phyloP scores from a whole-genome alignment of 2,888 invertebrate genomes.

The Trichogramma evanescens region DNA sequence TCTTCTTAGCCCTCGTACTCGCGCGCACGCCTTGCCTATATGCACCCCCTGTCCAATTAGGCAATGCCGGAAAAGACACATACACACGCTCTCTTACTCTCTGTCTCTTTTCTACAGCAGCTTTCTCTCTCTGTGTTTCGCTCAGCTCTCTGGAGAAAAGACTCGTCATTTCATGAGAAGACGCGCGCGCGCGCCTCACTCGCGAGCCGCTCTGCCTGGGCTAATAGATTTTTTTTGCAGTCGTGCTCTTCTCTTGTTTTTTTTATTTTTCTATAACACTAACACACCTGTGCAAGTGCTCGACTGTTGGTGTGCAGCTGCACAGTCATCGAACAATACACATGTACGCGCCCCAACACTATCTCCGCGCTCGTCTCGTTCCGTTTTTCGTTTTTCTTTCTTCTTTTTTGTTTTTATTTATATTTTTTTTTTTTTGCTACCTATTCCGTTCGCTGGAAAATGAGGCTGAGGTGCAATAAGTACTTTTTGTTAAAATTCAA shows the following conservation, averaged over 20 bases:
- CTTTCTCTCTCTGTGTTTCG: not conserved
- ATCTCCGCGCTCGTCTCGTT: too few species aligned
- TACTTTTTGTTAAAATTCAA: too few species aligned
- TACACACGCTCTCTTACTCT: slow-evolving; percentile 1
- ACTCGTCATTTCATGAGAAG: not conserved
- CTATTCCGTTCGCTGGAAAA: not conserved
- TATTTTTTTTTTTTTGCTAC: not conserved
- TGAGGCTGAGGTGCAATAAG: not conserved
- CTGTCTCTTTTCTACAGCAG: not conserved
- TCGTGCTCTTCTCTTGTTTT: not conserved
- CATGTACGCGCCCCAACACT: too few species aligned
- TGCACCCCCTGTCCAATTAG: slow-evolving; percentile 21
- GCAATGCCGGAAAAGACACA: slow-evolving; percentile 22
- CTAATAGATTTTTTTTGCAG: slow-evolving; percentile 18
- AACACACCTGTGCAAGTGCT: too few species aligned
- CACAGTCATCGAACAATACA: too few species aligned
- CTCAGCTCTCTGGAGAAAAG: not conserved
- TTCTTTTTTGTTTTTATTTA: not conserved
- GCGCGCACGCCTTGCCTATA: not conserved
- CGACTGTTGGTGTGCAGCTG: too few species aligned
- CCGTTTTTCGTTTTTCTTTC: not conserved
- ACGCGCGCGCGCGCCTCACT: not conserved
- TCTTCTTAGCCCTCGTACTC: not conserved
- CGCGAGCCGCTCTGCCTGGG: slow-evolving; percentile 1
- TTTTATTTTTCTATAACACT: not conserved